Percentiles rank a stretch among this genome's conserved stretches.
Conservation (phyloP, 2,797 vertebrate species). For the Cirrhinus molitorella region DNA sequence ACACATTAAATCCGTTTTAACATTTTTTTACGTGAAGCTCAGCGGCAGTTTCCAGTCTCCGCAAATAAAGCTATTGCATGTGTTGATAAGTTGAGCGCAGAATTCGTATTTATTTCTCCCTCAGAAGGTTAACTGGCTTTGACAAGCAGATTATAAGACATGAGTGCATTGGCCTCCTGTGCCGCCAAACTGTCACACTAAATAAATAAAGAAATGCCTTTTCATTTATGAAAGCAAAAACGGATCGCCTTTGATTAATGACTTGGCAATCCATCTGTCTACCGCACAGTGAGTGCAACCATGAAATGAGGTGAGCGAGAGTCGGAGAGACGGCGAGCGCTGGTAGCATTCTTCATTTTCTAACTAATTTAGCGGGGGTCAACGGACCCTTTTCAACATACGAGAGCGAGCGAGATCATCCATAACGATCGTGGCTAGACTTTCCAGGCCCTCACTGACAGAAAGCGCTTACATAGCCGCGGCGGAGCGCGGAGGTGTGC, state of each 20-base stretch:
- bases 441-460: slow-evolving; percentile 64
- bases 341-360: slow-evolving; percentile 61
- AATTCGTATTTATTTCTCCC: slow-evolving; percentile 62
- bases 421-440: slow-evolving; percentile 64
- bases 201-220: slow-evolving; percentile 70
- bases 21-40: background rate
- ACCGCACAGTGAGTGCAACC: slow-evolving; percentile 53
- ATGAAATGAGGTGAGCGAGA: slow-evolving; percentile 60
- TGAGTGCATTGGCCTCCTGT: slow-evolving; percentile 62
- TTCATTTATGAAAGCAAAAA: slow-evolving; percentile 59
- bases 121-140: slow-evolving; percentile 65
- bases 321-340: slow-evolving; percentile 27
- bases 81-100: slow-evolving; percentile 57
- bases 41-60: slow-evolving; percentile 32
- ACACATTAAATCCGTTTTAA: slow-evolving; percentile 26
- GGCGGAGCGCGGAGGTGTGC: slow-evolving; percentile 48
- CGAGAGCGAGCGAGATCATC: slow-evolving; percentile 63
- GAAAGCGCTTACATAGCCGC: slow-evolving; percentile 63
- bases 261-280: slow-evolving; percentile 66
- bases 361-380: slow-evolving; percentile 62
- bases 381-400: slow-evolving; percentile 65
- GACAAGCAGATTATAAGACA: slow-evolving; percentile 73
- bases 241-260: slow-evolving; percentile 69
- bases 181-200: slow-evolving; percentile 64
- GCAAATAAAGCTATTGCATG: slow-evolving; percentile 6